These are phyloP conservation scores for Drosophila kambysellisi DNA, from an alignment of 2,888 invertebrate species.

Conservation along the genomic window DNA sequence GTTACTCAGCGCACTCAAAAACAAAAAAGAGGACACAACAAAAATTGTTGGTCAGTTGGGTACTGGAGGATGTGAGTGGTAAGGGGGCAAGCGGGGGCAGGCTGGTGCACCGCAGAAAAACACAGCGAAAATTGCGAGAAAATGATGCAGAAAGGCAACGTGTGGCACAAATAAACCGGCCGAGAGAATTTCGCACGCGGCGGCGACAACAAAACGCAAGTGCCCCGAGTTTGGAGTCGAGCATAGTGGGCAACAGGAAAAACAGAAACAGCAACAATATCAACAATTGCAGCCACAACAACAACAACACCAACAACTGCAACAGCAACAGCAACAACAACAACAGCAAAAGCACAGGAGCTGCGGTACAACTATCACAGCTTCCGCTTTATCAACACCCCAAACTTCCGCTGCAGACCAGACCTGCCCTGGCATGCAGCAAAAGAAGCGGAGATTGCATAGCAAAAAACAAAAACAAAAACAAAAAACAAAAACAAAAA, in stretches of 20 bases:
- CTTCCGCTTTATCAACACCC: slow-evolving; percentile 71
- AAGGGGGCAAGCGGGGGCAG: not conserved
- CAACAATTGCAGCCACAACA: not conserved
- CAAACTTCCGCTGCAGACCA: slow-evolving; percentile 63
- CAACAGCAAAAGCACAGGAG: slow-evolving; percentile 19
- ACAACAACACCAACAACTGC: not conserved
- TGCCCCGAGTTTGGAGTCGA: slow-evolving; percentile 47
- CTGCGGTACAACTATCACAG: slow-evolving; percentile 65
- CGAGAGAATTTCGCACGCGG: slow-evolving; percentile 42
- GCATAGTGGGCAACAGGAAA: slow-evolving; percentile 8
- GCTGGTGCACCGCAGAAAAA: slow-evolving; percentile 1
- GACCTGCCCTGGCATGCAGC: not conserved
- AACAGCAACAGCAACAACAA: not conserved
- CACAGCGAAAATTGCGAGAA: slow-evolving; percentile 65
- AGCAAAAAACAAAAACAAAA: slow-evolving; percentile 1
- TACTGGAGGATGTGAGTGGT: not conserved
- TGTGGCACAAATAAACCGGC: slow-evolving; percentile 62
- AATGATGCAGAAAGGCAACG: slow-evolving; percentile 69
- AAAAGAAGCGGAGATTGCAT: slow-evolving; percentile 38
- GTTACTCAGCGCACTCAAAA: slow-evolving; percentile 46
- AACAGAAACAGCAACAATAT: not conserved
- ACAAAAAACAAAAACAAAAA: slow-evolving; percentile 16
- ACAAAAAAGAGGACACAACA: not conserved
- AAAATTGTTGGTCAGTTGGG: slow-evolving; percentile 43
- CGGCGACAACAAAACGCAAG: slow-evolving; percentile 54